These are phyloP conservation scores for Macrosteles quadrilineatus DNA, from an alignment of 1,140 invertebrate genomes.

Conservation along the genomic window DNA sequence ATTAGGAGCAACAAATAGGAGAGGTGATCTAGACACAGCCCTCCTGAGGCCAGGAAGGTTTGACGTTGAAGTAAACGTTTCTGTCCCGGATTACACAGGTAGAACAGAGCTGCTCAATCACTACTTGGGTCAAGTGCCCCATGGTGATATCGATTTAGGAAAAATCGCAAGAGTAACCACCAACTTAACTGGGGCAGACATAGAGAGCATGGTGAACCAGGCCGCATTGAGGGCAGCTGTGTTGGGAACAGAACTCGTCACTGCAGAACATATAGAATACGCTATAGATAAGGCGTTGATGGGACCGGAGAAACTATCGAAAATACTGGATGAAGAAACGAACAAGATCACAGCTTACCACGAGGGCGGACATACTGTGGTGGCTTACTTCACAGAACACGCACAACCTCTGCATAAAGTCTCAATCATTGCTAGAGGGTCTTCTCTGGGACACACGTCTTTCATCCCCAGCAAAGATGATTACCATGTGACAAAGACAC, in stretches of 20 bases:
- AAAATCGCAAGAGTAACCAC: conserved; percentile 57
- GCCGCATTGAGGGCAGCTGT: conserved; percentile 57
- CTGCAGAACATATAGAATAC: conserved; percentile 49
- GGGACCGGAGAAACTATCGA: conserved; percentile 71
- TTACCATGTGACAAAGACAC: not conserved
- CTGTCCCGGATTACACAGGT: conserved; percentile 53
- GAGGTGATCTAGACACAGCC: conserved; percentile 62
- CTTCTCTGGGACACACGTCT: conserved; percentile 56
- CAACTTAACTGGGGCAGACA: conserved; percentile 69
- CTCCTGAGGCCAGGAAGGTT: conserved; percentile 55
- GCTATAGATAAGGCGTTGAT: conserved; percentile 53
- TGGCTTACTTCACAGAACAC: conserved; percentile 86
- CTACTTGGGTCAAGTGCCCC: not conserved
- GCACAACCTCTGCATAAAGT: conserved; percentile 81
- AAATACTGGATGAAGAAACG: conserved; percentile 85
- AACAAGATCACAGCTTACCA: conserved; percentile 96
- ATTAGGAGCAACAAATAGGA: conserved; percentile 67
- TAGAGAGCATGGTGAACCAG: conserved; percentile 63
- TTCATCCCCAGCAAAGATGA: not conserved
- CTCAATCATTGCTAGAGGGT: conserved; percentile 66
- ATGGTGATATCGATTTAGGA: conserved; percentile 49
- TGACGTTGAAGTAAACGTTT: conserved; percentile 88
- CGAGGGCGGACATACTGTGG: conserved; percentile 94
- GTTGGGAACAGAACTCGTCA: conserved; percentile 48
- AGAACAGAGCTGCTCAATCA: conserved; percentile 31